Evolutionary conservation across 2,888 invertebrate genomes (phyloP).

Genomic region (Coleophora flavipennella): DNA sequence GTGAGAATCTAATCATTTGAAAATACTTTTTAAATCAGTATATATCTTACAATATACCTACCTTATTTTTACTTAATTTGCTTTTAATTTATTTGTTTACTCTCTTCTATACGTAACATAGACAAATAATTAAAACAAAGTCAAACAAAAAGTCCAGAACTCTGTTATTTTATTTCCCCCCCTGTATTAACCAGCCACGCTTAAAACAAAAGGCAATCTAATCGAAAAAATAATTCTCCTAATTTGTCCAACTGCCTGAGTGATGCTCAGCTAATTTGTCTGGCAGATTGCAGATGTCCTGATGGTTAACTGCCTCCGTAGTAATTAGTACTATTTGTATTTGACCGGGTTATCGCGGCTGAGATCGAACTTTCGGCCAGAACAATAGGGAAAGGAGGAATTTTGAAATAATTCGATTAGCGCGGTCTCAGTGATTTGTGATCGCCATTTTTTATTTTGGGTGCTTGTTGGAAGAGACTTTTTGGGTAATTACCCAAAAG

Average conservation of each 20-base stretch:
- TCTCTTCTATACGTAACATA: no score
- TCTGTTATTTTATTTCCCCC: constrained; percentile 44
- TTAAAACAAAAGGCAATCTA: constrained; percentile 64
- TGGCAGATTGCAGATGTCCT: constrained; percentile 47
- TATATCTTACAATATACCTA: no score
- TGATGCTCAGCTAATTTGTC: constrained; percentile 56
- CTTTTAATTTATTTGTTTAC: no score
- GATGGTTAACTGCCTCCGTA: constrained; percentile 47
- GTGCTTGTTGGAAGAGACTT: neutral
- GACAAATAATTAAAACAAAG: no score
- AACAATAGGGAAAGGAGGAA: constrained; percentile 58
- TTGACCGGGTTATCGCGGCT: constrained; percentile 41
- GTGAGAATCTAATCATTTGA: no score
- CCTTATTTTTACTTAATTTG: no score
- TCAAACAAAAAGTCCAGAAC: constrained; percentile 13
- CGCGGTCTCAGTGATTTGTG: constrained; percentile 31
- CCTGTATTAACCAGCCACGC: constrained; percentile 49
- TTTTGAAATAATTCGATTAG: constrained; percentile 52
- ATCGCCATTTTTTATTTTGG: constrained; percentile 18
- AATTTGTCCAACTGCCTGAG: constrained; percentile 51
- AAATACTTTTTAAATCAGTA: no score
- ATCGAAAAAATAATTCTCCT: constrained; percentile 68
- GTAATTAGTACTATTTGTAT: constrained; percentile 71
- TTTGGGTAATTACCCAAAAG: neutral
- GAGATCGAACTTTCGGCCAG: constrained; percentile 32